Base-by-base conservation (phyloP, 2,797 vertebrate species). In the Chloroceryle amazona region DNA sequence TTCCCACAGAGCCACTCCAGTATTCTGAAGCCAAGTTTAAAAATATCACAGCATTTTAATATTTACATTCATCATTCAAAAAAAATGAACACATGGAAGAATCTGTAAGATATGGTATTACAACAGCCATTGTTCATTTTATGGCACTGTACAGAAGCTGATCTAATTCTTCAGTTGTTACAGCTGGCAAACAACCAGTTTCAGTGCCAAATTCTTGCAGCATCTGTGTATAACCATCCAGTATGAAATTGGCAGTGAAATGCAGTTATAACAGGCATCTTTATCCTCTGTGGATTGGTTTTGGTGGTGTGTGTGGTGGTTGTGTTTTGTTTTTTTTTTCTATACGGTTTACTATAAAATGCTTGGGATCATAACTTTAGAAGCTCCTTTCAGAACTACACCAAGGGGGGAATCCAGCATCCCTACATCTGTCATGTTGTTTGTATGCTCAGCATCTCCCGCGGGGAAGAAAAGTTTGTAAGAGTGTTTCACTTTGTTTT, bases 1-100 rank as follows among this genome's bases (percentile, higher is more conserved):
- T 98, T 96, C 96, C 96, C 96, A 97, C 93, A 97, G 95, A 96
- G 57, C 67, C 80, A 85, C 67, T 95, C 52, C 66, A 95, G 84
- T 79, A 89, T 74, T 92, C 92, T 83, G 91, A 90, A 93, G 93
- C 83, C 96, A 96, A 96, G 90, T 96, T 97, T 95, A 96, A 96
- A 97, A 97, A 97, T 97, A 97, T 67, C 89, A 57, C 6, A 10
- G 19, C 62, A 90, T 92, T 95, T 95, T 95, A 93, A 83, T 96
- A 95, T 93, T 93, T 96, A 93, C 89, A 91, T 95, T 93, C 68
- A 95, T 91, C 1, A 1, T 58, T 87, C 19, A 94, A 89, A 94
- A 93, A 68, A 95, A 91, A 91, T n/a, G 74, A 95, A 75, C 79
- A 57, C 80, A 89, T 81, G 90, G 81, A 91, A 94, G 70, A 92